Evolutionary conservation across 2,113 vertebrate species (phyloP).

Genomic region (Sakesphorus luctuosus): DNA sequence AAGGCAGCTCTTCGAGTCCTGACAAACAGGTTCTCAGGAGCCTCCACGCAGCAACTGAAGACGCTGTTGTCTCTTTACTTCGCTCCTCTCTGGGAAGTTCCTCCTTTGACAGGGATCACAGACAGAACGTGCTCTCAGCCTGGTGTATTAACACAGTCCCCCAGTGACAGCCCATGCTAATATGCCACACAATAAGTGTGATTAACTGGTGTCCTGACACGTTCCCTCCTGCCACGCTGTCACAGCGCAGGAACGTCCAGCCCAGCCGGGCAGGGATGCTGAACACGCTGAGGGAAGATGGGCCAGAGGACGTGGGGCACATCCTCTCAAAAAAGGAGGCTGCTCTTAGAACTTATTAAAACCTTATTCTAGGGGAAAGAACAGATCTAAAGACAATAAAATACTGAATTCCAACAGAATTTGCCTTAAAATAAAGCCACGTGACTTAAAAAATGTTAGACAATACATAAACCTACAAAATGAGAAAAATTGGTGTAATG

Average conservation of each 20-base stretch:
- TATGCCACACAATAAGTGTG: background rate
- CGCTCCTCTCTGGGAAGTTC: background rate
- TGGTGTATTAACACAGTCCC: background rate
- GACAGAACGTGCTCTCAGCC: background rate
- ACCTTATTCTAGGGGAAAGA: background rate
- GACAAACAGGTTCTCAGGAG: background rate
- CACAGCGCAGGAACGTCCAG: background rate
- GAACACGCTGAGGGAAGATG: accelerated
- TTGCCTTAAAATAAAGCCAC: background rate
- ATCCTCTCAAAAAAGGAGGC: background rate
- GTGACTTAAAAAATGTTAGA: background rate
- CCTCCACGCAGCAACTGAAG: background rate
- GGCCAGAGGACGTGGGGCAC: background rate
- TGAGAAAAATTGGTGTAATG: background rate
- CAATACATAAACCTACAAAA: background rate
- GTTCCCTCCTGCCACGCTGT: background rate
- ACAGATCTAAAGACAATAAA: background rate
- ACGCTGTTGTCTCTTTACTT: background rate
- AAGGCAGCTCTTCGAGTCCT: background rate
- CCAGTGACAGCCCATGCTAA: slow-evolving; percentile 2
- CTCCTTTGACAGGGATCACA: background rate
- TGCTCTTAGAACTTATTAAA: background rate
- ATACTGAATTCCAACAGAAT: background rate
- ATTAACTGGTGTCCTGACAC: background rate
- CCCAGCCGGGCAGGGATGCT: background rate